phyloP scores from a whole-genome alignment of 2,113 vertebrate species.

The Spea bombifrons region DNA sequence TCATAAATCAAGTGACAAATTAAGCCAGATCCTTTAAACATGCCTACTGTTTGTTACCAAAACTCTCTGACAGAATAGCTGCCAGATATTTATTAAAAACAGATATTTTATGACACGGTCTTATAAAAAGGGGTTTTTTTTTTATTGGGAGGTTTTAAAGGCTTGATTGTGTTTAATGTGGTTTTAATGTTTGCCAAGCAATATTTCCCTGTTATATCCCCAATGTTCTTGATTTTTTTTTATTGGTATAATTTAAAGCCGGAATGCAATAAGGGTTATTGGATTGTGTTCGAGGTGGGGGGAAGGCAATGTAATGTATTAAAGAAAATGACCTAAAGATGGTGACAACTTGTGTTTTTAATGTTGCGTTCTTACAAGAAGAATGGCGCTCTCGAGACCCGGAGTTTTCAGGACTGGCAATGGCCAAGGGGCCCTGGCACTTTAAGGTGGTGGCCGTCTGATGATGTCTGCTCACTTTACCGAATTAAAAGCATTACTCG shows the following conservation, averaged over 20 bases:
- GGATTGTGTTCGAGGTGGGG: slow-evolving; percentile 11
- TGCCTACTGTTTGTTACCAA: slow-evolving; percentile 48
- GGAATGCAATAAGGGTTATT: slow-evolving; percentile 14
- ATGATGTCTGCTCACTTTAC: no score
- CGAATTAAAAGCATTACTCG: no score
- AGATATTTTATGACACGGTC: slow-evolving; percentile 39
- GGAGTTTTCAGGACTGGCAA: no score
- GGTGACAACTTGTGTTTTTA: no score
- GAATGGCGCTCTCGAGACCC: no score
- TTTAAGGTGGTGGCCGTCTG: no score
- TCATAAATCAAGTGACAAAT: slow-evolving; percentile 42
- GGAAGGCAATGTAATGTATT: no score
- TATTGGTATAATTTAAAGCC: slow-evolving; percentile 14
- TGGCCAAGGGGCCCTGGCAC: no score
- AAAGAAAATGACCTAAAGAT: no score
- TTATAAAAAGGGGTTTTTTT: slow-evolving; percentile 14
- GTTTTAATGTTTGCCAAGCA: slow-evolving; percentile 38
- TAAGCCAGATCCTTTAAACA: slow-evolving; percentile 43
- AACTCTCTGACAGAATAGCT: slow-evolving; percentile 40
- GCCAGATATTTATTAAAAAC: slow-evolving; percentile 46
- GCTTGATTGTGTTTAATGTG: slow-evolving; percentile 44
- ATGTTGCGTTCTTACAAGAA: no score
- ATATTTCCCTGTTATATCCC: slow-evolving; percentile 31
- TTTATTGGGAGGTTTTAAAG: slow-evolving; percentile 40
- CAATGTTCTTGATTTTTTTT: slow-evolving; percentile 23